phyloP scores from a whole-genome alignment of 2,888 invertebrate species.

The Drosophila austrosaltans region DNA sequence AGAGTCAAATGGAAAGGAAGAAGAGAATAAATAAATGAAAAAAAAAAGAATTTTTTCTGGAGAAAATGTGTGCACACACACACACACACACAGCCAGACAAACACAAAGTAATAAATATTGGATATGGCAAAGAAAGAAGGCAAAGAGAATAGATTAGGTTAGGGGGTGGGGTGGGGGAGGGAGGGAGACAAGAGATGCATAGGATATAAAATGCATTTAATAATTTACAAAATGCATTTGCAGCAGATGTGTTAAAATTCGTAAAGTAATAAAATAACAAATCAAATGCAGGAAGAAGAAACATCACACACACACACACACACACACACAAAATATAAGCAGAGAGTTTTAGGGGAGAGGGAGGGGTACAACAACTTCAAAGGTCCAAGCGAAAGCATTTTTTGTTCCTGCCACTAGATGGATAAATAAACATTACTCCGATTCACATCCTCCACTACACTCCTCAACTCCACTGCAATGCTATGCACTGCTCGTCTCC shows the following conservation, averaged over 20 bases:
- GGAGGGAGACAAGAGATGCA: conserved; percentile 29
- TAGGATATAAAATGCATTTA: conserved; percentile 68
- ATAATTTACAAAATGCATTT: conserved; percentile 77
- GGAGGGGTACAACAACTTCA: conserved; percentile 13
- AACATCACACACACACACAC: conserved; percentile 38
- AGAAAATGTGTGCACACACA: conserved; percentile 45
- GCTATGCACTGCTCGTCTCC: too few species aligned
- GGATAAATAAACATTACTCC: conserved; percentile 56
- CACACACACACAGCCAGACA: not conserved
- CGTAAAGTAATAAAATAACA: conserved; percentile 82
- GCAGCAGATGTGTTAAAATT: conserved; percentile 83
- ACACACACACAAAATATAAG: conserved; percentile 2
- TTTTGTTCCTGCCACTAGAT: conserved; percentile 15
- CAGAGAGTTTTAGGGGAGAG: conserved; percentile 14
- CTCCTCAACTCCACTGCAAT: too few species aligned
- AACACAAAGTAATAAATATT: conserved; percentile 71
- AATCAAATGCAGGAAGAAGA: conserved; percentile 68
- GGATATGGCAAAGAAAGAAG: conserved; percentile 57
- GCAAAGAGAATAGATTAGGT: not conserved
- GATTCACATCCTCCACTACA: not conserved
- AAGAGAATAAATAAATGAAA: conserved; percentile 13
- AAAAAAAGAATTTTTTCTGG: conserved; percentile 42
- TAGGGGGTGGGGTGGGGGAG: conserved; percentile 4
- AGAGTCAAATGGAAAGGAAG: conserved; percentile 42
- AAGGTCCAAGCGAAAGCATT: conserved; percentile 14